Evolutionary conservation across 2,113 vertebrate species (phyloP).

Genomic region (Corapipo altera): DNA sequence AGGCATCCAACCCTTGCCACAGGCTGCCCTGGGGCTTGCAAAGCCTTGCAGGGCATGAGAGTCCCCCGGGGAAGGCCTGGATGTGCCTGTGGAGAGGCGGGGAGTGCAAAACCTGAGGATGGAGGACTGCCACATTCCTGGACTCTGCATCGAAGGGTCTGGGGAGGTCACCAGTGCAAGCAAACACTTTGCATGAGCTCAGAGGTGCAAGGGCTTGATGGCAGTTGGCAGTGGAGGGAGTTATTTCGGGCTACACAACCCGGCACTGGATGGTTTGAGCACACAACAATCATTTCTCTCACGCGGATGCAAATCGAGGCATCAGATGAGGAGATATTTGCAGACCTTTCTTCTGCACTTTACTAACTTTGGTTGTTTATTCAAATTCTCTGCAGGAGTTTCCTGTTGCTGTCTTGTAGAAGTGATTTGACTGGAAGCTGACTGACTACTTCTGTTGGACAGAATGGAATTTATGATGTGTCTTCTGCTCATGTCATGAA

Average conservation of each 20-base stretch:
- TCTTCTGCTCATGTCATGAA: not conserved
- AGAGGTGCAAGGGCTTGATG: accelerated
- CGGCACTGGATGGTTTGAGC: not conserved
- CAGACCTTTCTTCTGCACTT: not conserved
- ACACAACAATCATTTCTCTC: not conserved
- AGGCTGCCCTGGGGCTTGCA: not conserved
- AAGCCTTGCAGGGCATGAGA: accelerated
- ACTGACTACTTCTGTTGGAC: not conserved
- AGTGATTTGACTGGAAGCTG: not conserved
- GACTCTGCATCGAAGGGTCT: accelerated
- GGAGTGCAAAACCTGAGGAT: not conserved
- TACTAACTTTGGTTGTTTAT: not conserved
- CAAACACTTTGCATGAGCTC: not conserved
- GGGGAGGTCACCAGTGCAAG: not conserved
- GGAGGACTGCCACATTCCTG: not conserved
- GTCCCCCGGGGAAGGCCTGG: not conserved
- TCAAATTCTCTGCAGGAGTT: not conserved
- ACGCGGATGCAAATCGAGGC: not conserved
- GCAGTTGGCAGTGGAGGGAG: accelerated
- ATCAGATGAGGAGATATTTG: not conserved
- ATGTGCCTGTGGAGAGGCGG: not conserved
- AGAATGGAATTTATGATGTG: not conserved
- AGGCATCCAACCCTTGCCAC: not conserved
- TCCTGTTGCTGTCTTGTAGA: not conserved
- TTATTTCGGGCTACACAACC: not conserved